Base-by-base conservation (phyloP, 2,797 vertebrate species). In the Scomberomorus guttatus region DNA sequence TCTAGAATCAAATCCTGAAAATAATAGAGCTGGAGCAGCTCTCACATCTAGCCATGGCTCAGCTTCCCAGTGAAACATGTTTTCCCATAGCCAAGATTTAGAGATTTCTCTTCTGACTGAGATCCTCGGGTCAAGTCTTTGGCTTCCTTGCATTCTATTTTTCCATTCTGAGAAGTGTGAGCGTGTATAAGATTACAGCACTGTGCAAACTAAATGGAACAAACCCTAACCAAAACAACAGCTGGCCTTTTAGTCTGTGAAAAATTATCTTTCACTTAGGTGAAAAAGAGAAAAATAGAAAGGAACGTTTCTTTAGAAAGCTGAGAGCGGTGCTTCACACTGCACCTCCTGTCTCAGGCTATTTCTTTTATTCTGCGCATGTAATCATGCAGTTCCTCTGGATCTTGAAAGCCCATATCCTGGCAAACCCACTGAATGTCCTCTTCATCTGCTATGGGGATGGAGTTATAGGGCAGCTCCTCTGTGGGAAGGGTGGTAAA, bases 381-480 rank as follows among this genome's bases (percentile, higher is more conserved):
- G 94, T 99, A 99, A 88, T 96, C 95, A 64, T 98, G 98, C 90
- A 99, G 96, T 91, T 98, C 97, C 69, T 97, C 96, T 0, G 97
- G 97, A 91, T 98, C 97, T 86, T 97, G 96, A 79, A 98, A 97
- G 69, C 97, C 96, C 97, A 99, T 98, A 87, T 99, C 98, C 72
- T 97, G 97, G 92, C 98, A 99, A 56, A 98, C 96, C 98, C 98
- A 99, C 85, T 98, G 97, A 93, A 99, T 96, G 95, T 99, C 98
- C 95, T 98, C 97, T 77, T 98, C 98, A 0, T 99, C 97, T 0
- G 97, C 96, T 0, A 98, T 96, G 48, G 98, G 98, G 89, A 99
- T 97, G 52, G 98, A 97, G 95, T 99, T 98, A 89, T 99, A 99
- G 87, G 97, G 97, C 93, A 97, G 95, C 82, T 99, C 98, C 25